Conservation (phyloP, 2,888 invertebrate genomes). For the Orthonychiurus folsomi region DNA sequence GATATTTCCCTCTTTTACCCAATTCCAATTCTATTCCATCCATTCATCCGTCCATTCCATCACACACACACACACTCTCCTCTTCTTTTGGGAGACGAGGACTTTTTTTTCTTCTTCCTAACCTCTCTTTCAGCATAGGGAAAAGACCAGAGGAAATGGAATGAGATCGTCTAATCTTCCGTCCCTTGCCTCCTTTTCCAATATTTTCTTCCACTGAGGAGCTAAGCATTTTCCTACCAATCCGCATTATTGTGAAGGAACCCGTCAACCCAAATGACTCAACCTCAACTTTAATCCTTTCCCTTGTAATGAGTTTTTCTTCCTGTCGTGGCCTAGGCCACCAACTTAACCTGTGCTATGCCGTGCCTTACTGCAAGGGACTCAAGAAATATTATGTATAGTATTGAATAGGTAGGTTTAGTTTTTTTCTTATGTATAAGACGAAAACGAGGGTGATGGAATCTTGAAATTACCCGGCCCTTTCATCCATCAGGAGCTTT, state of each 20-base stretch:
- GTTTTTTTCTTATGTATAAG: too few relatives aligned
- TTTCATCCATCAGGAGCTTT: not conserved
- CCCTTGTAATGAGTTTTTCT: not conserved
- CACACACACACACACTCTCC: too few relatives aligned
- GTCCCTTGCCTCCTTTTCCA: not conserved
- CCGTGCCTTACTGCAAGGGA: too few relatives aligned
- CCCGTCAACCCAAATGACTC: not conserved
- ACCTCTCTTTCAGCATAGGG: not conserved
- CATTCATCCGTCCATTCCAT: too few relatives aligned
- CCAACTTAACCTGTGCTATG: too few relatives aligned
- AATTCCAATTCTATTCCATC: not conserved
- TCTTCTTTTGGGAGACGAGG: not conserved
- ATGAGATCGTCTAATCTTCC: slow-evolving; percentile 1
- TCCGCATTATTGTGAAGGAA: too few relatives aligned
- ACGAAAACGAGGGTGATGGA: too few relatives aligned
- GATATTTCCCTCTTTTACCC: slow-evolving; percentile 1
- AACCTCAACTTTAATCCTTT: slow-evolving; percentile 1
- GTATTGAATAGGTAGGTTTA: too few relatives aligned
- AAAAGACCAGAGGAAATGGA: not conserved
- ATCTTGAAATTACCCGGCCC: too few relatives aligned
- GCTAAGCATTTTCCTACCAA: not conserved
- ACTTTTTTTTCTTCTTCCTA: not conserved
- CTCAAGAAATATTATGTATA: too few relatives aligned
- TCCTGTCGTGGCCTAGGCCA: not conserved
- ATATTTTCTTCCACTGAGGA: not conserved